Evolutionary conservation across 2,797 vertebrate genomes (phyloP).

Genomic region (Etheostoma nigrum): DNA sequence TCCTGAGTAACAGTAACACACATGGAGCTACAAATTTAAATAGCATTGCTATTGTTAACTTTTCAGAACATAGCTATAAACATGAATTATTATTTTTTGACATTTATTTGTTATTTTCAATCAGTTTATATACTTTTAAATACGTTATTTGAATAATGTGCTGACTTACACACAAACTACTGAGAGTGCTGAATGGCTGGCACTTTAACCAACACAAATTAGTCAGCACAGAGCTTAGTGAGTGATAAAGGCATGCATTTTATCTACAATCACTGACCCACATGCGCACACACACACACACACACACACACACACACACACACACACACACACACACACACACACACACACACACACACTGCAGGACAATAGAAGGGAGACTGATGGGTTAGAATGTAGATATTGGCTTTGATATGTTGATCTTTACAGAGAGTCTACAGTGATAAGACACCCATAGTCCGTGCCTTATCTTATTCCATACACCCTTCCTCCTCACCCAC

Average conservation of each 20-base stretch:
- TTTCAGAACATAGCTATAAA: no score
- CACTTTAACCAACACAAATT: no score
- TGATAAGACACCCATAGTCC: constrained; percentile 2
- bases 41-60: no score
- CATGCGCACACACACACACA: not conserved
- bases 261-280: constrained; percentile 6
- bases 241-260: not conserved
- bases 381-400: no score
- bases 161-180: no score
- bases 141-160: no score
- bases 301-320: not conserved
- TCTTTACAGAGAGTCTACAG: not conserved
- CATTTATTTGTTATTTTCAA: no score
- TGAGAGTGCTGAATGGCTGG: not conserved
- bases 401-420: not conserved
- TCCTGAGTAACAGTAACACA: no score
- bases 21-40: no score
- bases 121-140: no score
- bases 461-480: constrained; percentile 19
- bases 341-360: not conserved
- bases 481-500: not conserved
- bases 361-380: not conserved
- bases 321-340: not conserved
- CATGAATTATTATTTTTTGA: no score
- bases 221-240: no score